Evolutionary conservation across 2,888 invertebrate genomes (phyloP), one percentile per base, ranked within the genome.

Genomic region (Unio delphinus): DNA sequence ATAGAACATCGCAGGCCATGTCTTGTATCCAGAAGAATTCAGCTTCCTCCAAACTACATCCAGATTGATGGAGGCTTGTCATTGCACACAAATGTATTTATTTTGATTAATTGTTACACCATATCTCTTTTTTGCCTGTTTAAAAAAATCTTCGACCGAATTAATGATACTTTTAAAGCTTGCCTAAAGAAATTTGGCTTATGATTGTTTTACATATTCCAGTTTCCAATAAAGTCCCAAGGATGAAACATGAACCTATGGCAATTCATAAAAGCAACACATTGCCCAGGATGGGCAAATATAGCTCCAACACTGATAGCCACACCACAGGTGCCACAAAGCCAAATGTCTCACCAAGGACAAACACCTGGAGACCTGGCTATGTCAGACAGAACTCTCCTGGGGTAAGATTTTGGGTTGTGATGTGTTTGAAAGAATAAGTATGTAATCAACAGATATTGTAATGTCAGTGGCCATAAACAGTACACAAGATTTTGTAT

Each of bases 261-360:
- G 77, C 77, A 23, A 78, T 86, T 20, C 84, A 84, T 70, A 86
- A 83, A 70, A 83, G 85, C 73, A 86, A 83, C 73, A 84, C 83
- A 5, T 68, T 84, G 23, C 86, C 86, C 18, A 78, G 83, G 56
- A 76, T 74, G 65, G 56, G 61, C 5, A 71, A 65, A 55, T 68
- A 70, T 57, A 75, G 65, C 60, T 65, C 65, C 17, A 61, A 56
- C 28, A 67, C 65, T 55, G 55, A 64, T 34, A 64, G 56, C n/a
- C 60, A 61, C 20, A 70, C 72, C 3, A 72, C 75, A 23, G 45
- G 72, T 45, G 26, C 57, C 17, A 60, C 61, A 5, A 26, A 68
- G 57, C 55, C 63, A 20, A 73, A 71, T 59, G 73, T 74, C n/a
- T 73, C 77, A 2, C 72, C 74, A 8, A 68, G 67, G 63, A 73